Evolutionary conservation across 2,797 vertebrate genomes (phyloP).

Genomic region (Nyctibius grandis): DNA sequence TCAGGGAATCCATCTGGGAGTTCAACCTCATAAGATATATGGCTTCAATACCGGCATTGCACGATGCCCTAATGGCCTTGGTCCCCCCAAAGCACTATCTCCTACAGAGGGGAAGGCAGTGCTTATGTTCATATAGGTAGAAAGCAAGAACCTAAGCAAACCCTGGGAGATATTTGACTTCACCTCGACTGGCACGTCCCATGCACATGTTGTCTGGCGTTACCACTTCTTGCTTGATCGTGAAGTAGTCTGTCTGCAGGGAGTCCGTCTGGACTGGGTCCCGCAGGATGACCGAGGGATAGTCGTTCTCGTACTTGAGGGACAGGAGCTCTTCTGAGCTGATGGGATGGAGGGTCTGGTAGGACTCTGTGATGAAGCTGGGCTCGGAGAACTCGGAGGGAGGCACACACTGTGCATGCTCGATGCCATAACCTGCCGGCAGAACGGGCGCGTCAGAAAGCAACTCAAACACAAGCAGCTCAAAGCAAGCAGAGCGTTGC

Average conservation of each 20-base stretch:
- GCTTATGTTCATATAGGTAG: not conserved
- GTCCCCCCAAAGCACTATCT: not conserved
- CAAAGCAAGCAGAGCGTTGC: accelerated
- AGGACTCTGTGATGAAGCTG: conserved; percentile 99
- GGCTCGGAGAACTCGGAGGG: conserved; percentile 98
- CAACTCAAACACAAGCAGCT: not conserved
- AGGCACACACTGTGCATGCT: conserved; percentile 98
- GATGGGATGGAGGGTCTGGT: conserved; percentile 98
- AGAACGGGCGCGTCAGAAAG: not conserved
- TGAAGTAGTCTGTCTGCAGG: conserved; percentile 91
- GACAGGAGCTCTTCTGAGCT: conserved; percentile 97
- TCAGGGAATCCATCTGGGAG: not conserved
- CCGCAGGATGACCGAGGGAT: conserved; percentile 88
- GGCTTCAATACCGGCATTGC: not conserved
- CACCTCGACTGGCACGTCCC: conserved; percentile 95
- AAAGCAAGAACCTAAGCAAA: not conserved
- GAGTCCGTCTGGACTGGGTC: conserved; percentile 84
- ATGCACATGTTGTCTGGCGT: conserved; percentile 99
- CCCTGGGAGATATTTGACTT: not conserved
- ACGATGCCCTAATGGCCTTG: accelerated
- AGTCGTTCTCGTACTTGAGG: conserved; percentile 96
- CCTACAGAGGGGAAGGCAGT: not conserved
- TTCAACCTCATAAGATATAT: not conserved
- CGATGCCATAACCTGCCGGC: conserved; percentile 90
- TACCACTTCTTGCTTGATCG: conserved; percentile 96